phyloP scores from a whole-genome alignment of 2,888 invertebrate genomes.

The Ochropleura plecta region DNA sequence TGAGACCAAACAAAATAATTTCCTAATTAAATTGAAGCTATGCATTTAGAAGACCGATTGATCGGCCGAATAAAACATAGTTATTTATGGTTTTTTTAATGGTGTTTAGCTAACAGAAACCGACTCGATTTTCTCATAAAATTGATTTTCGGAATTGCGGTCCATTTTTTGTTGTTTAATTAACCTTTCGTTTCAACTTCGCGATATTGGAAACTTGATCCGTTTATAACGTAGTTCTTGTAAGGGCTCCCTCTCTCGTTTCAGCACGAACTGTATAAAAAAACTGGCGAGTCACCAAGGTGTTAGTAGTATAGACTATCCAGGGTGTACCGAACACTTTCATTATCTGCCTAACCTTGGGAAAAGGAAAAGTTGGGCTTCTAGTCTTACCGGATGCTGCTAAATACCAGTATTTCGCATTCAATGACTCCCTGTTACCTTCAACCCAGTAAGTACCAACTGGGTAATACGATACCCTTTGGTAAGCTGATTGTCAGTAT shows the following conservation, averaged over 20 bases:
- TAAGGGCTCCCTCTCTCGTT: neutral
- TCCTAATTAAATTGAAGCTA: neutral
- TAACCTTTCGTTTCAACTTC: neutral
- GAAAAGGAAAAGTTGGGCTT: neutral
- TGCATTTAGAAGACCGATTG: neutral
- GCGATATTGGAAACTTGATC: neutral
- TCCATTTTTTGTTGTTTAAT: neutral
- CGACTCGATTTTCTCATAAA: neutral
- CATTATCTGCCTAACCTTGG: neutral
- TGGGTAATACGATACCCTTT: too few relatives aligned
- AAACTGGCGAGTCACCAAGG: conserved; percentile 5
- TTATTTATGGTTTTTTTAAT: neutral
- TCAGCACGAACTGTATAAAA: neutral
- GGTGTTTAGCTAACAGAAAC: neutral
- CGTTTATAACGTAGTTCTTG: neutral
- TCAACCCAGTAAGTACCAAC: too few relatives aligned
- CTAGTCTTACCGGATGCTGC: neutral
- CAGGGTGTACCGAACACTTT: neutral
- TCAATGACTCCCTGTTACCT: neutral
- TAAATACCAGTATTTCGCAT: neutral
- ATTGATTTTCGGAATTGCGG: neutral
- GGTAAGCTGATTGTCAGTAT: neutral
- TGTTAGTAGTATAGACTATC: too few relatives aligned
- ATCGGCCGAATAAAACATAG: neutral
- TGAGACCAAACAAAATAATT: neutral